Conservation (phyloP, 2,888 invertebrate genomes). For the Eilema caniola region DNA sequence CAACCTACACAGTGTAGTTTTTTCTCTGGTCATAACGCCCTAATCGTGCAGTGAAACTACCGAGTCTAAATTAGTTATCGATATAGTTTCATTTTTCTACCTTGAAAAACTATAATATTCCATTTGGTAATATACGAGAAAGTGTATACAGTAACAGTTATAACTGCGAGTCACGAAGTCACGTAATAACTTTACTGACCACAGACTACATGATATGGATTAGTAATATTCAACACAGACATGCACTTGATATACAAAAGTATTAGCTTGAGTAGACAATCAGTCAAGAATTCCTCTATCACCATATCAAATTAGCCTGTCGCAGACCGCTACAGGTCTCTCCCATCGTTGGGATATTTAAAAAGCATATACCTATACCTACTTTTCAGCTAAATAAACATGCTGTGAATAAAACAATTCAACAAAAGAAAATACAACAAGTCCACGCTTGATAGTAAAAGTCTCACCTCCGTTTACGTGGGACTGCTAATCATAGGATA, state of each 20-base stretch:
- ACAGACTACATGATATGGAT: neutral
- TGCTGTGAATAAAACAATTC: no score
- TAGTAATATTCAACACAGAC: neutral
- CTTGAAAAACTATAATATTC: neutral
- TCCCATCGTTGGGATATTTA: no score
- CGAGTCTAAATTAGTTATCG: constrained; percentile 2
- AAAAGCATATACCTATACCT: no score
- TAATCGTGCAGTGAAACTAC: neutral
- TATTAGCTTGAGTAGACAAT: neutral
- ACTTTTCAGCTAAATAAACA: no score
- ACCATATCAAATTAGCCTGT: no score
- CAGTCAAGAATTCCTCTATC: no score
- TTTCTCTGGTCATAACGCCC: neutral
- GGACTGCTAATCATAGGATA: no score
- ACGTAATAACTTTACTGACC: neutral
- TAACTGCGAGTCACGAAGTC: neutral
- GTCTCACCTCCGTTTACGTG: no score
- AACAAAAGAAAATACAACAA: no score
- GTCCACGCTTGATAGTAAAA: no score
- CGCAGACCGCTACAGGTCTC: no score
- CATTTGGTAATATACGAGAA: constrained; percentile 1
- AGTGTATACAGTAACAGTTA: neutral
- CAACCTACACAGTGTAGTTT: neutral
- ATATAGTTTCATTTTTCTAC: neutral
- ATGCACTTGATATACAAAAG: neutral